Base-by-base conservation (phyloP, 2,797 vertebrate species). In the Crocodylus rhombifer region DNA sequence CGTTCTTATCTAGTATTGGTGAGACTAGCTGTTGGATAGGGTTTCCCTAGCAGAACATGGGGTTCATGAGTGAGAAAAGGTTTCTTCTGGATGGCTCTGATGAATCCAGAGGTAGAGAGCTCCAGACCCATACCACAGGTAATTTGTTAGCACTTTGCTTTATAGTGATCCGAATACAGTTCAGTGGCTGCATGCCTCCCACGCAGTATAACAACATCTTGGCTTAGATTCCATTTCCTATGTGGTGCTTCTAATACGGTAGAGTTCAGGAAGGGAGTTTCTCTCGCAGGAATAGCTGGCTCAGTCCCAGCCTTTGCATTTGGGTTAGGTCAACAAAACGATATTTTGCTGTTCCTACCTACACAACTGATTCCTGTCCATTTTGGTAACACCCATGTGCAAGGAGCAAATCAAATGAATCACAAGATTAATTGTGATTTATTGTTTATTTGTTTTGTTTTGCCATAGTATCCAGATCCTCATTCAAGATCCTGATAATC, bases 231-330 rank as follows among this genome's bases (percentile, higher is more conserved):
- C 42, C 21, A 7, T 42, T 13, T 36, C 33, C 13, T 36, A 25
- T 33, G 42, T 51, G 55, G 13, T 64, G 10, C 11, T 64, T 28
- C 26, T 18, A 28, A 28, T 64, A 14, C 0, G 0, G 23, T 61
- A 67, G 8, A 25, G 12, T 51, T 11, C 11, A 42, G n/a, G 21
- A 17, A 51, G 26, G 30, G 21, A 78, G 6, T 21, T 23, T 23
- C 7, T 42, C 21, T 25, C 57, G 23, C 61, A 1, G 2, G 15
- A 76, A 25, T 55, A 62, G 5, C 8, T 42, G 65, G 14, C 36
- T 77, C 55, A 1, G 1, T 61, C 20, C 55, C 25, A 74, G n/a
- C 36, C 2, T 6, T 26, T 4, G 18, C 3, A 2, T 28, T 60
- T 30, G n/a, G 6, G 21, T 36, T 23, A 42, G 36, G 8, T 17